Evolutionary conservation across 1,140 invertebrate species (phyloP).

Genomic region (Microplitis mediator): DNA sequence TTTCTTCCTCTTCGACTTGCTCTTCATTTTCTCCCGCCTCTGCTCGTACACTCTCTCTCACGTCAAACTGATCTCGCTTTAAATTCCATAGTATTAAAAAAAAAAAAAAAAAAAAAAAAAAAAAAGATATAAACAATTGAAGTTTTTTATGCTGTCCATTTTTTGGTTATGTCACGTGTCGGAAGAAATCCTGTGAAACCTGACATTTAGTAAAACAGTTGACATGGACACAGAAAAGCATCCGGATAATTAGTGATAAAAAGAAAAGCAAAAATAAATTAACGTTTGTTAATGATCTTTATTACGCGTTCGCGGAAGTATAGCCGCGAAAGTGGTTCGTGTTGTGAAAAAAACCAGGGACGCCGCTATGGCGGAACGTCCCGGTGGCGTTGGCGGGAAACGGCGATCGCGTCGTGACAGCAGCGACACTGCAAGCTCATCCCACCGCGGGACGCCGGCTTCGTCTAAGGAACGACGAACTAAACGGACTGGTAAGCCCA

Average conservation of each 20-base stretch:
- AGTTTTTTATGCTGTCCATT: too few relatives aligned
- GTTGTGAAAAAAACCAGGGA: constrained; percentile 52
- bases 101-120: constrained; percentile 4
- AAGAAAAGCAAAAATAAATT: neutral
- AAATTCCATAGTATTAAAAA: neutral
- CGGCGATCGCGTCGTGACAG: constrained; percentile 50
- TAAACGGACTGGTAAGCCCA: constrained; percentile 59
- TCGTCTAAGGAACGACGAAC: constrained; percentile 51
- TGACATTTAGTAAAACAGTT: too few relatives aligned
- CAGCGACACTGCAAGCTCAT: constrained; percentile 35
- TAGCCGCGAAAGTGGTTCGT: constrained; percentile 56
- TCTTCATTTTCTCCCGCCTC: neutral
- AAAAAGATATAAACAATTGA: neutral
- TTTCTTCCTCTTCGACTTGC: neutral
- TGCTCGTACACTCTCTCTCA: too few relatives aligned
- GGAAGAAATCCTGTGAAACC: neutral
- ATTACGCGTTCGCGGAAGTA: constrained; percentile 13
- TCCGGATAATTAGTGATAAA: neutral
- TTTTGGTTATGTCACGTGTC: too few relatives aligned
- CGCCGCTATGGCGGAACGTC: constrained; percentile 58
- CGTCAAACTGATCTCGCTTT: neutral
- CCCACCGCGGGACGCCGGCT: constrained; percentile 37
- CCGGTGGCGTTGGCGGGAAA: constrained; percentile 35
- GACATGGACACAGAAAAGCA: too few relatives aligned
- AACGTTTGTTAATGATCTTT: neutral